Evolutionary conservation across 2,113 vertebrate genomes (phyloP).

Genomic region (Asarcornis scutulata): DNA sequence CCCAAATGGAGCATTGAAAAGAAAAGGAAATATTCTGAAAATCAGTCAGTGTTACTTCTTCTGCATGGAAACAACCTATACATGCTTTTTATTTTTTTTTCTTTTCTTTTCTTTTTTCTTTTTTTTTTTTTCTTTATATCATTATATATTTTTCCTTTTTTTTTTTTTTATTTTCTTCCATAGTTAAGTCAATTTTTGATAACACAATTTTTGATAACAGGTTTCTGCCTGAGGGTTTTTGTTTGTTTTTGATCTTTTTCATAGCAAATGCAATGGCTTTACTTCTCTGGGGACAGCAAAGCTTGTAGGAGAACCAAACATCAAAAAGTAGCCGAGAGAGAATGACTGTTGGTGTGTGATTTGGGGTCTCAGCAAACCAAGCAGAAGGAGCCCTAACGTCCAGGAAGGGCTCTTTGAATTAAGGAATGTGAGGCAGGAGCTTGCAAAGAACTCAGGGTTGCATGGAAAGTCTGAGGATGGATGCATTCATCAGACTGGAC

Average conservation of each 20-base stretch:
- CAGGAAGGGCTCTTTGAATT: not conserved
- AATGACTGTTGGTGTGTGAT: not conserved
- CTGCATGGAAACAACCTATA: not conserved
- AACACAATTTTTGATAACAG: not conserved
- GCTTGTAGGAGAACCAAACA: not conserved
- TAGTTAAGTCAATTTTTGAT: not conserved
- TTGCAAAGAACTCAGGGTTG: not conserved
- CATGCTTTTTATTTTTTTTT: not conserved
- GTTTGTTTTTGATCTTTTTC: not conserved
- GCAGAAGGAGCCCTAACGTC: not conserved
- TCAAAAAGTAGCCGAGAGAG: not conserved
- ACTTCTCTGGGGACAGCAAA: not conserved
- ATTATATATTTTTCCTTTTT: not conserved
- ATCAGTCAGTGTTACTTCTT: not conserved
- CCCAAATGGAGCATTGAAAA: not conserved
- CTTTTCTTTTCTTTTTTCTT: not conserved
- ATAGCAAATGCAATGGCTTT: not conserved
- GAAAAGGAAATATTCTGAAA: not conserved
- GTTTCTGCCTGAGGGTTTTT: not conserved
- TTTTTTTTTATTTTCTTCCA: not conserved
- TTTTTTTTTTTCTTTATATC: not conserved
- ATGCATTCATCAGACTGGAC: too few relatives aligned
- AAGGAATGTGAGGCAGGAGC: not conserved
- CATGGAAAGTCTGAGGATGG: not conserved
- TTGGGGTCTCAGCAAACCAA: not conserved